phyloP scores from a whole-genome alignment of 2,797 vertebrate genomes.

The Lagocephalus sceleratus region DNA sequence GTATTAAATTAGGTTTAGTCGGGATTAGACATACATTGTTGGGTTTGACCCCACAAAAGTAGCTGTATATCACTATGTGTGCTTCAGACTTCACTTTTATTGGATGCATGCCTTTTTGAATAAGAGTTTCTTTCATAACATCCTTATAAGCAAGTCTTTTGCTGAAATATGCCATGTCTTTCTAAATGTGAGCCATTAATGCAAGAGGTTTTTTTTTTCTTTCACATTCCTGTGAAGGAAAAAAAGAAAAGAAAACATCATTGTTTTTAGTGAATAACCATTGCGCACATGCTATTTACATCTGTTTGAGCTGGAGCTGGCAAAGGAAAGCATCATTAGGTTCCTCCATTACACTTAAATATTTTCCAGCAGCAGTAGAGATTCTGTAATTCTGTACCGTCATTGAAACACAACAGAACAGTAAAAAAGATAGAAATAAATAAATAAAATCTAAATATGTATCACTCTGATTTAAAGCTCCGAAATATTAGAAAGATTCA shows the following conservation, averaged over 20 bases:
- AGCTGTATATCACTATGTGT: conserved; percentile 3
- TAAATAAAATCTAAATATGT: no score
- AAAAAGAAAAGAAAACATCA: conserved; percentile 10
- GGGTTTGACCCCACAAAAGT: not conserved
- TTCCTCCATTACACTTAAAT: not conserved
- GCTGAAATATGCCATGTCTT: conserved; percentile 9
- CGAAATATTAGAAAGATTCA: no score
- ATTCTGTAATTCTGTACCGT: no score
- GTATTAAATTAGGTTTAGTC: no score
- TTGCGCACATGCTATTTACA: conserved; percentile 6
- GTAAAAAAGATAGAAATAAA: no score
- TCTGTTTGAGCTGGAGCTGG: conserved; percentile 20
- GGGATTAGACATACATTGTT: no score
- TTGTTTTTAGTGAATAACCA: conserved; percentile 21
- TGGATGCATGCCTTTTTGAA: conserved; percentile 27
- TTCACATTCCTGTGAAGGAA: conserved; percentile 14
- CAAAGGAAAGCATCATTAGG: not conserved
- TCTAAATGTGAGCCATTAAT: conserved; percentile 17
- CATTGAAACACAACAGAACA: no score
- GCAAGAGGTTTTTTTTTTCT: conserved; percentile 1
- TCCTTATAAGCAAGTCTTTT: conserved; percentile 19
- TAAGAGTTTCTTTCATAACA: conserved; percentile 6
- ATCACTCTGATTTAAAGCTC: no score
- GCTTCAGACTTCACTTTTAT: conserved; percentile 48
- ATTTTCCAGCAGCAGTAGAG: no score